A percentile compares a stretch with the other conserved stretches of the same genome.
Conservation (phyloP, 2,113 vertebrate genomes). For the Pterocles orientalis region DNA sequence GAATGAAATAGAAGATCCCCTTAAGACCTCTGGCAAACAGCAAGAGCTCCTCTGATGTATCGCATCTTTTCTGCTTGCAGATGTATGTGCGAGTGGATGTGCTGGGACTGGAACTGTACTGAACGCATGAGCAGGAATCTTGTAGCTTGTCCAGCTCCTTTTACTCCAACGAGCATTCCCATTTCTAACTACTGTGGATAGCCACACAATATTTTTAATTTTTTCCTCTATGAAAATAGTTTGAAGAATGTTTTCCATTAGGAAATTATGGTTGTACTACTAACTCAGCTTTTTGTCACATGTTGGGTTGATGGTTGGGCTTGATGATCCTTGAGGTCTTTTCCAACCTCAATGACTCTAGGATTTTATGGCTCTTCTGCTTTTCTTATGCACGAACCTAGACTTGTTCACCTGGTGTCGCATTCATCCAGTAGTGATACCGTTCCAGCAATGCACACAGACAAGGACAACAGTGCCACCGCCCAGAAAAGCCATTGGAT, state of each 20-base stretch:
- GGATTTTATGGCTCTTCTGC: background rate
- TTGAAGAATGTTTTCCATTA: background rate
- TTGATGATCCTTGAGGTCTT: too few relatives aligned
- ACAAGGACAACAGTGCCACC: background rate
- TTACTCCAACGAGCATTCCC: background rate
- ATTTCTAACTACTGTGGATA: background rate
- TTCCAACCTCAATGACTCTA: too few relatives aligned
- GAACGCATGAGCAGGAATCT: background rate
- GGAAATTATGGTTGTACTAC: background rate
- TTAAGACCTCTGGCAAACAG: conserved; percentile 80
- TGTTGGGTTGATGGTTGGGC: too few relatives aligned
- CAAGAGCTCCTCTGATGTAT: background rate
- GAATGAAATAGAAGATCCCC: conserved; percentile 83
- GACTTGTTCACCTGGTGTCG: background rate
- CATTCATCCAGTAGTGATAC: background rate
- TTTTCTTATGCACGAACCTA: background rate
- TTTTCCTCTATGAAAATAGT: background rate
- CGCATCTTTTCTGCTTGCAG: background rate
- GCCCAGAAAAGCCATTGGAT: background rate
- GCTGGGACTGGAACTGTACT: background rate
- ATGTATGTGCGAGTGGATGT: background rate
- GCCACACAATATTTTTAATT: background rate
- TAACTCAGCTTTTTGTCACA: background rate
- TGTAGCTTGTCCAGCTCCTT: background rate
- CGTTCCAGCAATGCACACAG: background rate